phyloP scores from a whole-genome alignment of 2,888 invertebrate genomes.

The Drosophila diplacantha region DNA sequence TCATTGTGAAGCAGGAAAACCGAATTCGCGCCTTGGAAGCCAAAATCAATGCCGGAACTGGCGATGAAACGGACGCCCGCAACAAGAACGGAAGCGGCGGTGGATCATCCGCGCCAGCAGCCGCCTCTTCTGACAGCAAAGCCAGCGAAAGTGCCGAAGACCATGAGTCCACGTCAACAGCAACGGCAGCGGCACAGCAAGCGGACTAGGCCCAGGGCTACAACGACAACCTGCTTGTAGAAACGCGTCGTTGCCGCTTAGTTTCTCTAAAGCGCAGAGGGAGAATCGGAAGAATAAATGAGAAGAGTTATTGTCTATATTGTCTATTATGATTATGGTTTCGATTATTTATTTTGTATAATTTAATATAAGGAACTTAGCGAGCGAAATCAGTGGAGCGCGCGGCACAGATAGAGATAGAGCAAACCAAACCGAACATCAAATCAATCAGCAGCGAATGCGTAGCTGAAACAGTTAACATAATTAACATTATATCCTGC shows the following conservation, averaged over 20 bases:
- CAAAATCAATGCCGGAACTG: constrained; percentile 70
- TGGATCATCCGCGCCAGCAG: constrained; percentile 18
- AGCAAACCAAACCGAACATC: constrained; percentile 32
- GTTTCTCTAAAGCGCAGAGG: constrained; percentile 52
- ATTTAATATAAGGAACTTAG: constrained; percentile 65
- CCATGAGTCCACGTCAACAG: constrained; percentile 52
- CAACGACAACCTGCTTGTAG: constrained; percentile 38
- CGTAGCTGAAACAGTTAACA: constrained; percentile 30
- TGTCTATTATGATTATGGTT: constrained; percentile 60
- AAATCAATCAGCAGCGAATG: constrained; percentile 14
- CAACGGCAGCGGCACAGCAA: constrained; percentile 48
- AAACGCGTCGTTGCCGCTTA: constrained; percentile 58
- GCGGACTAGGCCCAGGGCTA: constrained; percentile 49
- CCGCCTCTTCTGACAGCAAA: constrained; percentile 52
- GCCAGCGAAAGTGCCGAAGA: constrained; percentile 69
- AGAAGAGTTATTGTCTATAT: constrained; percentile 33
- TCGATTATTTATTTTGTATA: constrained; percentile 72
- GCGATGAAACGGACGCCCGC: constrained; percentile 70
- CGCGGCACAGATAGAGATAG: constrained; percentile 46
- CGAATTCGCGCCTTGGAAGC: constrained; percentile 78
- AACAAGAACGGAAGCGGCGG: constrained; percentile 56
- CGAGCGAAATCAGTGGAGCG: constrained; percentile 56
- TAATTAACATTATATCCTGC: constrained; percentile 58
- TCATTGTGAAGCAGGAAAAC: constrained; percentile 95
- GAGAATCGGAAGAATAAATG: constrained; percentile 16